A percentile compares a stretch with the other conserved stretches of the same genome.
Evolutionary conservation across 2,888 invertebrate genomes (phyloP).

Genomic region (Eupithecia pulchellata): DNA sequence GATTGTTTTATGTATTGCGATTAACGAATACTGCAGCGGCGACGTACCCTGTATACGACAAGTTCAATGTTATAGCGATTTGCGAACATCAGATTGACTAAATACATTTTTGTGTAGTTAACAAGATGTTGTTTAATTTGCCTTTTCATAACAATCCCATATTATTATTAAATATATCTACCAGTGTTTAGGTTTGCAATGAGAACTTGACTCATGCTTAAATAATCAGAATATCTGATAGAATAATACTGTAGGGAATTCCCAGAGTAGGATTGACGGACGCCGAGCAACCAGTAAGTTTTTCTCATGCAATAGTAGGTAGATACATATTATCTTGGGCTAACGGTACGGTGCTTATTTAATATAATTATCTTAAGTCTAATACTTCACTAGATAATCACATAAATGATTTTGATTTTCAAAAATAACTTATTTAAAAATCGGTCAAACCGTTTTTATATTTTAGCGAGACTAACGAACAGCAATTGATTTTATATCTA

Average conservation of each 20-base stretch:
- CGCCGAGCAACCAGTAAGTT: not conserved
- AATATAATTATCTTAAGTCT: too few relatives aligned
- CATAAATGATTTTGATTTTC: too few relatives aligned
- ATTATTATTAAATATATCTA: not conserved
- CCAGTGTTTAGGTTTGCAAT: not conserved
- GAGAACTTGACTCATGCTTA: not conserved
- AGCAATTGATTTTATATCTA: too few relatives aligned
- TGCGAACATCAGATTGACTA: constrained; percentile 82
- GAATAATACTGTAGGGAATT: not conserved
- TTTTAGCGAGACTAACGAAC: too few relatives aligned
- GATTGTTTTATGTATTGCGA: constrained; percentile 46
- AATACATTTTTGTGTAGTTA: constrained; percentile 86
- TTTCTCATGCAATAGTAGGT: not conserved
- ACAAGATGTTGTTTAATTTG: constrained; percentile 60
- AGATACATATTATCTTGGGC: too few relatives aligned
- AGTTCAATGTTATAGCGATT: constrained; percentile 84
- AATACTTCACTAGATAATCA: too few relatives aligned
- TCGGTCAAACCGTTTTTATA: too few relatives aligned
- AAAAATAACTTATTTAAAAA: too few relatives aligned
- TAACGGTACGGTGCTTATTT: too few relatives aligned
- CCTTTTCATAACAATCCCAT: not conserved
- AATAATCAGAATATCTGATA: not conserved
- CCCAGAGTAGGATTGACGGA: not conserved
- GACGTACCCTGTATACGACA: constrained; percentile 81
- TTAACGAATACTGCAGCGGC: constrained; percentile 54